Evolutionary conservation across 1,140 invertebrate genomes (phyloP).

Genomic region (Atta cephalotes): DNA sequence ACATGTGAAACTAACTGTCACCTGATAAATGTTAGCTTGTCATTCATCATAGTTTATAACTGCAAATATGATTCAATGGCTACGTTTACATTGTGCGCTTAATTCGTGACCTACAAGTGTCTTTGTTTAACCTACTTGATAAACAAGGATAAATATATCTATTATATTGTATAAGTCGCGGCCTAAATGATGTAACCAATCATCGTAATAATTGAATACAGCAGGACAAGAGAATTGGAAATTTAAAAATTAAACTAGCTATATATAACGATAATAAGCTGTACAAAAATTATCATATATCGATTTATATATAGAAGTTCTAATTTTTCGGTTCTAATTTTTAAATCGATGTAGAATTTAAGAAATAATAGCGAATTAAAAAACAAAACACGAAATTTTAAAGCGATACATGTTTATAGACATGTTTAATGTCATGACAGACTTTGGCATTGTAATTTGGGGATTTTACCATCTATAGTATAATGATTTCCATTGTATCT

Average conservation of each 20-base stretch:
- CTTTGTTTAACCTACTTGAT: no score
- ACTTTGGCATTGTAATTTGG: no score
- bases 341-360: background rate
- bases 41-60: conserved; percentile 10
- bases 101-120: no score
- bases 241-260: background rate
- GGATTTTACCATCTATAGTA: background rate
- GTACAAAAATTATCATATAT: background rate
- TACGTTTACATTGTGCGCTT: no score
- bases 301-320: background rate
- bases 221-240: background rate
- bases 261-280: background rate
- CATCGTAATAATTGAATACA: background rate
- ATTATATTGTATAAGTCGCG: no score
- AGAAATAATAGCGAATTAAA: background rate
- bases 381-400: background rate
- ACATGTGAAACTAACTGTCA: conserved; percentile 29
- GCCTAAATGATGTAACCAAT: no score
- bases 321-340: background rate
- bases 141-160: no score
- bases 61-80: conserved; percentile 3
- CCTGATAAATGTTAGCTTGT: conserved; percentile 5
- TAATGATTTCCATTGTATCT: background rate
- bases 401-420: background rate
- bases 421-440: background rate